Evolutionary conservation across 2,113 vertebrate species (phyloP).

Genomic region (Anarrhichthys ocellatus): DNA sequence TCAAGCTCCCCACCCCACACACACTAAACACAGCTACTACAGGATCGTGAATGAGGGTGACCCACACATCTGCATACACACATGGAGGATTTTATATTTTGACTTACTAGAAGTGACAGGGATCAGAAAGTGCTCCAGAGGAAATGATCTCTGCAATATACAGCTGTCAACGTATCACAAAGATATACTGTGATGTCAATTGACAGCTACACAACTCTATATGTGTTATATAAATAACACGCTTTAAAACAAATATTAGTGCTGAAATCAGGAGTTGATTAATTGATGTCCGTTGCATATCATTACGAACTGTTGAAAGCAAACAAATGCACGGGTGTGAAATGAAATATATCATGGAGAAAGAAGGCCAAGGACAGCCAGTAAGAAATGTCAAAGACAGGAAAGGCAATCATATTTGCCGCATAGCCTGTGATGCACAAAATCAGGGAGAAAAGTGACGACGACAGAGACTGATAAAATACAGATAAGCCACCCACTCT

Average conservation of each 20-base stretch:
- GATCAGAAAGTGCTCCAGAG: constrained; percentile 36
- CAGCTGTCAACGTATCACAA: constrained; percentile 41
- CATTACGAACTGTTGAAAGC: neutral
- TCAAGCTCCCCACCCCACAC: constrained; percentile 9
- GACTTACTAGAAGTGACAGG: constrained; percentile 43
- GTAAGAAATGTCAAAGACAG: neutral
- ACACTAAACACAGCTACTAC: neutral
- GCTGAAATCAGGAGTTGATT: neutral
- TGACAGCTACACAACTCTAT: neutral
- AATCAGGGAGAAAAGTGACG: constrained; percentile 16
- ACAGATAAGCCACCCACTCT: constrained; percentile 46
- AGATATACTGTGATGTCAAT: constrained; percentile 2
- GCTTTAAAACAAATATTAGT: neutral
- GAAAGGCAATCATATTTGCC: neutral
- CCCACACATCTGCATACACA: constrained; percentile 1
- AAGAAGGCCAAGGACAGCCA: neutral
- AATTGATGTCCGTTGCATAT: neutral
- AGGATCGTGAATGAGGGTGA: neutral
- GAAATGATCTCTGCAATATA: constrained; percentile 25
- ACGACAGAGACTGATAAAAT: constrained; percentile 33
- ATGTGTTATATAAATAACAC: neutral
- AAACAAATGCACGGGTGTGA: neutral
- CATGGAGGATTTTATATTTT: neutral
- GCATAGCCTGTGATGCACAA: constrained; percentile 1
- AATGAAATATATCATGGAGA: neutral